Evolutionary conservation across 2,113 vertebrate genomes (phyloP).

Genomic region (Pitta sordida): DNA sequence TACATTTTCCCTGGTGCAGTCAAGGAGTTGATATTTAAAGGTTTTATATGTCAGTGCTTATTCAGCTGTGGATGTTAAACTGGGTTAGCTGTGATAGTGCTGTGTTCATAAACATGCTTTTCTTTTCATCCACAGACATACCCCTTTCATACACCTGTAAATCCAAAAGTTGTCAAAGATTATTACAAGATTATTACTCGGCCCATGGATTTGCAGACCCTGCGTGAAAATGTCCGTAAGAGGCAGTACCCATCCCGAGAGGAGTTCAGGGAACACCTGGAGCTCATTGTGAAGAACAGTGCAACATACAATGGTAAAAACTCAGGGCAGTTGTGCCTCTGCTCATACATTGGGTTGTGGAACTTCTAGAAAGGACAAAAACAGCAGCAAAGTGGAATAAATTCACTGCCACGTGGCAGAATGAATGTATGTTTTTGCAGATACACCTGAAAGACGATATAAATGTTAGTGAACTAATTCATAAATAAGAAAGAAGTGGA

Average conservation of each 20-base stretch:
- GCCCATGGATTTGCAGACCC: conserved; percentile 96
- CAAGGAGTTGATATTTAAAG: background rate
- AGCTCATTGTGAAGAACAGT: conserved; percentile 95
- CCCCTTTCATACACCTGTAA: conserved; percentile 96
- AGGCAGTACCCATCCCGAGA: conserved; percentile 92
- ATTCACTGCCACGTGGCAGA: background rate
- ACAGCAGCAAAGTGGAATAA: background rate
- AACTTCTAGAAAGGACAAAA: background rate
- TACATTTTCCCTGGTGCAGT: background rate
- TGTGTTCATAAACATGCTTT: background rate
- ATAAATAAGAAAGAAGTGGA: background rate
- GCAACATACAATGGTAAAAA: conserved; percentile 89
- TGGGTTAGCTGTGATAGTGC: background rate
- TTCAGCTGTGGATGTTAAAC: background rate
- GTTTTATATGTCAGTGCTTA: rapidly evolving
- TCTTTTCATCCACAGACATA: conserved; percentile 80
- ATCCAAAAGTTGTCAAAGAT: conserved; percentile 95
- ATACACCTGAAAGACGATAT: background rate
- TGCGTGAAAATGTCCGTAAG: conserved; percentile 95
- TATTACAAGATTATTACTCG: conserved; percentile 97
- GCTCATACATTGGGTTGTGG: background rate
- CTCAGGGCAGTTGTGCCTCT: background rate
- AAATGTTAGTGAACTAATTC: background rate
- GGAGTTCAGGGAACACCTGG: conserved; percentile 93
- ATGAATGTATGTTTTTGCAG: background rate